Evolutionary conservation across 2,888 invertebrate species (phyloP).

Genomic region (Lasioglossum pauxillum): DNA sequence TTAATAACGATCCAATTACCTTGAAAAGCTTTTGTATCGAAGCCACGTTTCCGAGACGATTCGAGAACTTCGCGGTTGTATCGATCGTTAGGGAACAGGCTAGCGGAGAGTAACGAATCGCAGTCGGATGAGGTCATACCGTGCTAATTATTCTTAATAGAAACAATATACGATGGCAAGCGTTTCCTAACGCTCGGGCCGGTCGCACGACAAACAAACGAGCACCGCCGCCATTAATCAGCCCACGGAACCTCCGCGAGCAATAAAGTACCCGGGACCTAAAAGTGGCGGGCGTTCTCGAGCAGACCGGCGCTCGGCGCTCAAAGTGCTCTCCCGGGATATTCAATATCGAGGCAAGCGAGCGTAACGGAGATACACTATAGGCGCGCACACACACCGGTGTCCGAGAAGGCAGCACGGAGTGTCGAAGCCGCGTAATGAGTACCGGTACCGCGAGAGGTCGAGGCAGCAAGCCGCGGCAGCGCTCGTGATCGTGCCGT

Average conservation of each 20-base stretch:
- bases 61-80: background rate
- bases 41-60: background rate
- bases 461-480: conserved; percentile 54
- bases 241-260: conserved; percentile 32
- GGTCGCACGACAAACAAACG: conserved; percentile 31
- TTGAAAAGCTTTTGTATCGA: background rate
- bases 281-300: conserved; percentile 31
- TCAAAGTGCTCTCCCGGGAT: conserved; percentile 18
- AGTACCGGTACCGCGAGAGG: conserved; percentile 62
- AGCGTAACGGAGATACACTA: conserved; percentile 48
- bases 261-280: conserved; percentile 32
- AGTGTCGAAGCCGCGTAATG: conserved; percentile 59
- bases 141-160: conserved; percentile 20
- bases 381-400: background rate
- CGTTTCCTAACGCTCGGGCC: conserved; percentile 12
- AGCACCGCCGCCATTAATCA: conserved; percentile 28
- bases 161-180: conserved; percentile 17
- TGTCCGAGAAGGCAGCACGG: conserved; percentile 30
- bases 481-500: conserved; percentile 78
- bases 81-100: background rate
- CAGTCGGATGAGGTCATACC: conserved; percentile 11
- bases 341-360: conserved; percentile 52
- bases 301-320: conserved; percentile 33
- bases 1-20: background rate
- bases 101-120: conserved; percentile 3